These are phyloP conservation scores for Anseranas semipalmata DNA, from an alignment of 2,113 vertebrate genomes.

Conservation along the genomic window DNA sequence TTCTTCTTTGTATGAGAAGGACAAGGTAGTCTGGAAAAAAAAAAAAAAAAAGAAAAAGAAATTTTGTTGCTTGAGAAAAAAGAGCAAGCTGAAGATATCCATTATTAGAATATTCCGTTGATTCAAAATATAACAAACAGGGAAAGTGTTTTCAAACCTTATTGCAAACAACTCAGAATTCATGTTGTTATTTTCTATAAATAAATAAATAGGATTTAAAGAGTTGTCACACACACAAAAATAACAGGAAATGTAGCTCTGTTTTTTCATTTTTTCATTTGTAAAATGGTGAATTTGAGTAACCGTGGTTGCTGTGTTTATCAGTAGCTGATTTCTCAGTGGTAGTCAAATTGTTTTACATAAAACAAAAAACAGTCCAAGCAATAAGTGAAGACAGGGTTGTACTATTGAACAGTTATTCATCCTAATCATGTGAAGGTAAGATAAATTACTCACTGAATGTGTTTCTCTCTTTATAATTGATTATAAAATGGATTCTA, in stretches of 20 bases:
- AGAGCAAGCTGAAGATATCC: not conserved
- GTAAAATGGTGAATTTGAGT: not conserved
- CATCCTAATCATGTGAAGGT: accelerated
- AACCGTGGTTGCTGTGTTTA: not conserved
- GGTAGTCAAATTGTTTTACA: not conserved
- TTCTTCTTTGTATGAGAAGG: not conserved
- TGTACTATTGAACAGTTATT: not conserved
- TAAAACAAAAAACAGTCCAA: not conserved
- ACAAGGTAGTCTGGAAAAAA: not conserved
- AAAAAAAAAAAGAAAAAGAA: too few relatives aligned
- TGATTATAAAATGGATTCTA: not conserved
- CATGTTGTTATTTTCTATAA: not conserved
- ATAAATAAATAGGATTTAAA: not conserved
- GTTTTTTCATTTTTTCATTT: not conserved
- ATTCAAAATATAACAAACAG: not conserved
- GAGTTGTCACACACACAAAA: not conserved
- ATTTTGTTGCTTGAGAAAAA: not conserved
- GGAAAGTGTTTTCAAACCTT: not conserved
- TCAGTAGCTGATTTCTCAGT: not conserved
- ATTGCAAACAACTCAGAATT: not conserved
- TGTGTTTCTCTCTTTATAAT: not conserved
- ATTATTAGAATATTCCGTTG: not conserved
- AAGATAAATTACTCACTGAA: not conserved
- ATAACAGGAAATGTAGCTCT: not conserved
- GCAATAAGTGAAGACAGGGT: not conserved